These are phyloP conservation scores for Ametastegia equiseti DNA, from an alignment of 2,888 invertebrate species.

Conservation along the genomic window DNA sequence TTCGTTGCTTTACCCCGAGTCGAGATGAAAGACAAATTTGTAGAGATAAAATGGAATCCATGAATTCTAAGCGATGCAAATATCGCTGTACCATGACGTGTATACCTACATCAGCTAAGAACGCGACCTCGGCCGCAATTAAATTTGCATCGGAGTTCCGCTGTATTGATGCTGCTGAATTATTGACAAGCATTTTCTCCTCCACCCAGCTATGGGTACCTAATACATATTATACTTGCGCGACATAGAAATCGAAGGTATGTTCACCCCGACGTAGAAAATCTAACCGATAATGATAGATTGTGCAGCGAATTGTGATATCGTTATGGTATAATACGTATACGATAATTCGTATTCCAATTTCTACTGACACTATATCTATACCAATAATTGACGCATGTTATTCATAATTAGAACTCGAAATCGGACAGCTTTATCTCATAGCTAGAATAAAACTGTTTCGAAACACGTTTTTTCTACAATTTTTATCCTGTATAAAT, in stretches of 20 bases:
- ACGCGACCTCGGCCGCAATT: neutral
- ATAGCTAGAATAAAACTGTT: no score
- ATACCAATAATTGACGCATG: no score
- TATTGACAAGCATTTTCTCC: constrained; percentile 10
- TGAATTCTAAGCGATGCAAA: neutral
- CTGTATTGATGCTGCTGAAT: constrained; percentile 12
- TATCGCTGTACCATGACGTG: neutral
- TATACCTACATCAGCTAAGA: constrained; percentile 9
- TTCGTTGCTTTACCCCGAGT: no score
- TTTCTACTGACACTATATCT: no score
- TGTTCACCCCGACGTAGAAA: neutral
- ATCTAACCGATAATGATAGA: neutral
- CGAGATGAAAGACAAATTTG: neutral
- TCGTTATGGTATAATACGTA: neutral
- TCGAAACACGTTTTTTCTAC: no score
- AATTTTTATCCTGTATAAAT: no score
- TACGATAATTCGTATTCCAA: no score
- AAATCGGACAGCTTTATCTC: no score
- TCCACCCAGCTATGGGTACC: neutral
- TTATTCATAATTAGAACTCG: no score
- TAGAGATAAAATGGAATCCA: neutral
- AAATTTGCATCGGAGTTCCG: neutral
- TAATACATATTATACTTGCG: neutral
- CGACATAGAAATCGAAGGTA: neutral
- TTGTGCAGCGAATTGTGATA: neutral